Base-by-base conservation (phyloP, 2,888 invertebrate species). In the Lutraria lutraria region DNA sequence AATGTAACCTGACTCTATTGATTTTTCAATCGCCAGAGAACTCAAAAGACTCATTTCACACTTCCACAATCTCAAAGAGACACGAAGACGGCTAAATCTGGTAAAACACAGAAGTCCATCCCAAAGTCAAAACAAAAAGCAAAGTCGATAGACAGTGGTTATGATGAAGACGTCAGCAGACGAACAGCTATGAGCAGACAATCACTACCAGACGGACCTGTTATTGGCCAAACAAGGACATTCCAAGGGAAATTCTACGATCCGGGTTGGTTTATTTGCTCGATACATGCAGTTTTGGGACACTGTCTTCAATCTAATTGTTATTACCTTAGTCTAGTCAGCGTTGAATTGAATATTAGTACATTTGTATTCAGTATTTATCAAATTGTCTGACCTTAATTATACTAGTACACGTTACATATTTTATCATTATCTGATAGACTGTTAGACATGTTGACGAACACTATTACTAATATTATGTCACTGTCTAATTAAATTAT, bases 161-260 rank as follows among this genome's bases (percentile, higher is more conserved):
- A 88, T 60, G 85, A 87, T 68, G 83, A 88, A 43, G 89, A 87
- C 16, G 63, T 72, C 12, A 87, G 90, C 81, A 54, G 86, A 56
- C 83, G 86, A 25, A 84, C 87, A 29, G 63, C 60, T 12, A 88
- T n/a, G 8, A 91, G 91, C 56, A 54, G 91, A 86, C 91, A 91
- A 79, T 90, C 91, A 56, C 88, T 91, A 81, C 91, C 91, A 19
- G 81, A 52, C 4, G 91, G 91, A 34, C 91, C 90, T 16, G 89
- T 90, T 6, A 89, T 91, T 56, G 83, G 86, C 21, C 82, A 87
- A 56, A 43, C 85, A 0, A 90, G 91, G 68, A 90, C 85, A 25
- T 91, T 90, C 80, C 91, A 91, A 81, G 91, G 91, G 29, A 91
- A 86, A 79, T 90, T 87, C 81, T 91, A 88, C 68, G 91, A 91